phyloP scores from a whole-genome alignment of 2,888 invertebrate genomes.

The Cremastinae sp. region DNA sequence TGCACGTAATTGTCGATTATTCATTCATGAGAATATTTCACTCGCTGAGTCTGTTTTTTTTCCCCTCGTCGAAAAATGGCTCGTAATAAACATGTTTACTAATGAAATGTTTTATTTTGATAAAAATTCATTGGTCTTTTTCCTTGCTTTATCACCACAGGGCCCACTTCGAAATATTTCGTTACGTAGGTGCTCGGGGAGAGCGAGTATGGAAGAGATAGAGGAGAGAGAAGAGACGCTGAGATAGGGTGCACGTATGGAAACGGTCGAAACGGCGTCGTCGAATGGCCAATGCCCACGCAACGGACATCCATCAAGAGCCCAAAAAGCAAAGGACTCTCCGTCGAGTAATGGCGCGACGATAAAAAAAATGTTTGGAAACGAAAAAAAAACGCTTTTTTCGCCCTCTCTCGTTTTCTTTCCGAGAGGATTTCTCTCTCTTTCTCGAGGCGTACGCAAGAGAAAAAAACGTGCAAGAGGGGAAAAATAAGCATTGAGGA shows the following conservation, averaged over 20 bases:
- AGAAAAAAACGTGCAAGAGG: constrained; percentile 32
- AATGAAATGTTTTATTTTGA: no score
- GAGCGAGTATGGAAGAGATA: not conserved
- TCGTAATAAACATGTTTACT: not conserved
- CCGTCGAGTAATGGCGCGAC: constrained; percentile 77
- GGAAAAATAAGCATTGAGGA: constrained; percentile 35
- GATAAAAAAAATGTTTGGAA: constrained; percentile 72
- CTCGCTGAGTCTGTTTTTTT: constrained; percentile 24
- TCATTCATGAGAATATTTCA: constrained; percentile 72
- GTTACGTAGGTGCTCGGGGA: no score
- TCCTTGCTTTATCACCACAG: no score
- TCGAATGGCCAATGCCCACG: constrained; percentile 75
- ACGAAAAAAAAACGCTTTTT: constrained; percentile 3
- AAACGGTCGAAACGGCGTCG: constrained; percentile 66
- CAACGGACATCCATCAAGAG: constrained; percentile 77
- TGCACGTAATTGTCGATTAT: constrained; percentile 77
- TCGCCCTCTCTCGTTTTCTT: constrained; percentile 11
- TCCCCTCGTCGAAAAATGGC: not conserved
- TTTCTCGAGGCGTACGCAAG: constrained; percentile 23
- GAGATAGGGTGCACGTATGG: constrained; percentile 54
- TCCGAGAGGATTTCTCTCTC: not conserved
- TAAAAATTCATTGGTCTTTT: not conserved
- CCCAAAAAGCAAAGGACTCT: constrained; percentile 75
- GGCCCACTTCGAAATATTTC: no score
- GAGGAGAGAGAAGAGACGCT: constrained; percentile 12